These are phyloP conservation scores for Branchellion lobata DNA, from an alignment of 2,888 invertebrate genomes.

Conservation along the genomic window DNA sequence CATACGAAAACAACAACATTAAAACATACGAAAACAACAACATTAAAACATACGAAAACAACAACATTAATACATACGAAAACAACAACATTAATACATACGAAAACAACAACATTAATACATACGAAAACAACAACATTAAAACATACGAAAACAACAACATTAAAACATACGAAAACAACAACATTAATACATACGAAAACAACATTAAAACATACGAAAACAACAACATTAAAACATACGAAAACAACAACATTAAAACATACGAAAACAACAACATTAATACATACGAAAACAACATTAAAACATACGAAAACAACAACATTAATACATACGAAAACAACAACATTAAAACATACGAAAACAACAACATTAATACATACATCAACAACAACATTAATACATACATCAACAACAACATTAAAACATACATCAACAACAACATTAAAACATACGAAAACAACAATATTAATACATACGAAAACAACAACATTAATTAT, in stretches of 20 bases:
- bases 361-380: conserved; percentile 12
- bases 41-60: background rate
- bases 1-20: background rate
- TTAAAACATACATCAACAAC: no score
- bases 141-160: conserved; percentile 10
- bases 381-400: background rate
- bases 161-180: background rate
- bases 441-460: conserved; percentile 1
- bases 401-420: background rate
- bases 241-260: background rate
- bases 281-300: no score
- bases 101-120: background rate
- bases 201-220: conserved; percentile 11
- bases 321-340: background rate
- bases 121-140: background rate
- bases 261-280: background rate
- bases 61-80: background rate
- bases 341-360: background rate
- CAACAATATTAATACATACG: background rate
- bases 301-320: background rate
- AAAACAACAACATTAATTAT: background rate
- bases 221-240: conserved; percentile 13
- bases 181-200: background rate
- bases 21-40: background rate
- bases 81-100: background rate